These are phyloP conservation scores for Hyles lineata DNA, from an alignment of 2,888 invertebrate genomes.

Conservation along the genomic window DNA sequence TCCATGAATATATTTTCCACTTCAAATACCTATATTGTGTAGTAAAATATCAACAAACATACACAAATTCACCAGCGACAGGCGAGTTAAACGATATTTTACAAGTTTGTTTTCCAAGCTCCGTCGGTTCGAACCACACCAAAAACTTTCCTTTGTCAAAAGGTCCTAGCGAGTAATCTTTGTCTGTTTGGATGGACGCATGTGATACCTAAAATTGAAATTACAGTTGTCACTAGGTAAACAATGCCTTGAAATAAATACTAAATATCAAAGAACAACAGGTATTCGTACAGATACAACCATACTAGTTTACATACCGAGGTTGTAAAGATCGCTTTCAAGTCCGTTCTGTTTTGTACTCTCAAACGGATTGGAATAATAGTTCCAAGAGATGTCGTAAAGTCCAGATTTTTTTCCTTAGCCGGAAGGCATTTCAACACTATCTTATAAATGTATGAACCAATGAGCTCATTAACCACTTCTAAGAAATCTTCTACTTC, in stretches of 20 bases:
- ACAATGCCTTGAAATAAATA: too few relatives aligned
- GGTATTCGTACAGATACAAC: not conserved
- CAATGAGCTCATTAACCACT: slow-evolving; percentile 64
- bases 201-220: slow-evolving; percentile 62
- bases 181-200: slow-evolving; percentile 64
- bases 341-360: slow-evolving; percentile 69
- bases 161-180: slow-evolving; percentile 59
- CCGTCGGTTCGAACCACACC: slow-evolving; percentile 72
- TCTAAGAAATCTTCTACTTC: slow-evolving; percentile 62
- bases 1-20: not conserved
- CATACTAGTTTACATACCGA: slow-evolving; percentile 50
- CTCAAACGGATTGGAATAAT: slow-evolving; percentile 65
- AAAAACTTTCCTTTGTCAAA: slow-evolving; percentile 74
- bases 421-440: slow-evolving; percentile 71
- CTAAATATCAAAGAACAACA: too few relatives aligned
- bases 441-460: slow-evolving; percentile 67
- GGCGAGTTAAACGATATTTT: slow-evolving; percentile 66
- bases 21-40: not conserved
- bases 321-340: slow-evolving; percentile 59
- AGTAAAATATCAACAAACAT: slow-evolving; percentile 44
- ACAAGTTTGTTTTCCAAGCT: slow-evolving; percentile 65
- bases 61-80: slow-evolving; percentile 76
- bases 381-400: slow-evolving; percentile 63
- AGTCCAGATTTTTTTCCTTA: slow-evolving; percentile 68
- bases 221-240: not conserved